Percentiles rank a stretch among this genome's conserved stretches.
Evolutionary conservation across 2,888 invertebrate genomes (phyloP).

Genomic region (Panzeria rudis): DNA sequence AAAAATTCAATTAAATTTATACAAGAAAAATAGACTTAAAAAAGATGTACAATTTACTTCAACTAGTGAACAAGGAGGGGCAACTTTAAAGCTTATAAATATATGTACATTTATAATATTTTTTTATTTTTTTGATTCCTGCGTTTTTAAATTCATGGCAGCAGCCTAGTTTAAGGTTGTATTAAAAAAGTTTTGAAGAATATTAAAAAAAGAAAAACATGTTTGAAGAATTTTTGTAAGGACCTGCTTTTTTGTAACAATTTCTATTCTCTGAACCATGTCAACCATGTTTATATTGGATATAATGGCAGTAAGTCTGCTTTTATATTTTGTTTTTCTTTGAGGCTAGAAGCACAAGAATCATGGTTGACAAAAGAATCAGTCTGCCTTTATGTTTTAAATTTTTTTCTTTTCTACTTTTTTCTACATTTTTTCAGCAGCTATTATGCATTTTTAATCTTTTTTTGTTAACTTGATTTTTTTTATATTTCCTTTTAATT

Average conservation of each 20-base stretch:
- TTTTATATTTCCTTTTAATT: constrained; percentile 8
- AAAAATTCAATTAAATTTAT: constrained; percentile 36
- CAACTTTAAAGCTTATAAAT: neutral
- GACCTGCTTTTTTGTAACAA: neutral
- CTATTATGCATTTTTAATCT: constrained; percentile 54
- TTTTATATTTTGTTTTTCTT: neutral
- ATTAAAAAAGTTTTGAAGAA: neutral
- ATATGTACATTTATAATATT: neutral
- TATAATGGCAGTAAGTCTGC: constrained; percentile 9
- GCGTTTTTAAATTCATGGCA: neutral
- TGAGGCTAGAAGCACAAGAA: neutral
- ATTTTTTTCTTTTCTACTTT: neutral
- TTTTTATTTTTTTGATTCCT: no score
- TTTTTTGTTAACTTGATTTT: constrained; percentile 31
- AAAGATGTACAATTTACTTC: neutral
- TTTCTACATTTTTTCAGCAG: constrained; percentile 12
- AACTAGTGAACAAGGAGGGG: neutral
- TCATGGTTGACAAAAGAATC: constrained; percentile 14
- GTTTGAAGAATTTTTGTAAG: constrained; percentile 12
- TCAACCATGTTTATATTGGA: constrained; percentile 27
- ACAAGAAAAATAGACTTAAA: neutral
- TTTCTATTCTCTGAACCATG: constrained; percentile 35
- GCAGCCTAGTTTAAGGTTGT: constrained; percentile 32
- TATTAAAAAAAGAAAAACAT: neutral
- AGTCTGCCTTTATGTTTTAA: neutral